Evolutionary conservation across 2,797 vertebrate species (phyloP), one percentile per base, ranked within the genome.

Genomic region (Acanthopagrus latus): DNA sequence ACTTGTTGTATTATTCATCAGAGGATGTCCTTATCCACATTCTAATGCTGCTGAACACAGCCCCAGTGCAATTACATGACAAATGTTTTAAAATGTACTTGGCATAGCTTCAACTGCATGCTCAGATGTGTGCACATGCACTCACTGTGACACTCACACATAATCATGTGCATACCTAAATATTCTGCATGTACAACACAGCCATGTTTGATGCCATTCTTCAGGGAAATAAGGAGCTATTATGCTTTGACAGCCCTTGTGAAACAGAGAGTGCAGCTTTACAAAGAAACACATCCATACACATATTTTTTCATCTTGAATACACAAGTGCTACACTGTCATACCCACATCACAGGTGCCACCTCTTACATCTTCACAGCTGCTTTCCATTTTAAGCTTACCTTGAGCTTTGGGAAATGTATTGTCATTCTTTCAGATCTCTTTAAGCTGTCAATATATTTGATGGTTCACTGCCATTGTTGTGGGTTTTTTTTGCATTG

Each of bases 1-100:
- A 96, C 86, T 93, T 96, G 88, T 95, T 97, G 91, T 96, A 96
- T 97, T 96, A 97, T 97, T 97, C 95, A 97, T 97, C 93, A 94
- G 94, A 94, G 88, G 93, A 94, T 88, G 94, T 95, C 94, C 86
- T 93, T 85, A 57, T 90, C 84, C 85, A 78, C 82, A 82, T 77
- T 80, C 27, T 88, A 83, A 88, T 88, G 80, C 73, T 64, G 73
- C 84, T 75, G 46, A 89, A 76, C 33, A 46, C 70, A 80, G 86
- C 67, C 72, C 81, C 69, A 48, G 54, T 87, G 82, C 84, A 91
- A 91, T 93, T 89, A 90, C 84, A 93, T 78, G 84, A 90, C 86
- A 89, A 71, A 89, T 71, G 80, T 75, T 70, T 86, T 80, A 81
- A 92, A 87, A 87, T 78, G 78, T 33, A 63, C 64, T 73, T 74